A percentile compares a stretch with the other conserved stretches of the same genome.
phyloP scores from a whole-genome alignment of 2,113 vertebrate genomes.

The Australoheros scitulus region DNA sequence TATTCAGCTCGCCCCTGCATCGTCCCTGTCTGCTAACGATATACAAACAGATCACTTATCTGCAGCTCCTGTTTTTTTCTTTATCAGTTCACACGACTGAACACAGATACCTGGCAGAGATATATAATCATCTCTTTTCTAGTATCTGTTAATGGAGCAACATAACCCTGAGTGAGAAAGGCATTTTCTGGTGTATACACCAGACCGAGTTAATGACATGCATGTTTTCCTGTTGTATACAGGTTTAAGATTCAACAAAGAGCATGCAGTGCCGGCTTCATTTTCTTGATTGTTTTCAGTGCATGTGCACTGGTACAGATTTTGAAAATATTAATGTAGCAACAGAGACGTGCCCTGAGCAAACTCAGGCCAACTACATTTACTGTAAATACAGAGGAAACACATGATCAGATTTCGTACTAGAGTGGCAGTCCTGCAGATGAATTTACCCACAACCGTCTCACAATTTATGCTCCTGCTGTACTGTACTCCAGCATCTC shows the following conservation, averaged over 20 bases:
- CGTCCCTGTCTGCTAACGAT: not conserved
- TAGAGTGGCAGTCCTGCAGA: not conserved
- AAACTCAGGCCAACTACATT: not conserved
- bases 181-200: not conserved
- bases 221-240: accelerated
- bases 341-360: not conserved
- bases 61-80: slow-evolving; percentile 9
- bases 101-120: slow-evolving; percentile 32
- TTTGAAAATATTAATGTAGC: not conserved
- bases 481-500: not conserved
- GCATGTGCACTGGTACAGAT: not conserved
- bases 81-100: slow-evolving; percentile 22
- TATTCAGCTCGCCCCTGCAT: slow-evolving; percentile 27
- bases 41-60: slow-evolving; percentile 32
- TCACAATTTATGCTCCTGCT: not conserved
- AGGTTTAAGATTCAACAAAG: not conserved
- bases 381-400: not conserved
- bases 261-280: not conserved
- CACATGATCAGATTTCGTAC: not conserved
- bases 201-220: not conserved
- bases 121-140: not conserved
- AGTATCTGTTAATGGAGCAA: not conserved
- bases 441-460: not conserved
- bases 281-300: not conserved
- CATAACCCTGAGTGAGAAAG: not conserved